Base-by-base conservation (phyloP, 2,888 invertebrate species). In the Mylabris sibirica region DNA sequence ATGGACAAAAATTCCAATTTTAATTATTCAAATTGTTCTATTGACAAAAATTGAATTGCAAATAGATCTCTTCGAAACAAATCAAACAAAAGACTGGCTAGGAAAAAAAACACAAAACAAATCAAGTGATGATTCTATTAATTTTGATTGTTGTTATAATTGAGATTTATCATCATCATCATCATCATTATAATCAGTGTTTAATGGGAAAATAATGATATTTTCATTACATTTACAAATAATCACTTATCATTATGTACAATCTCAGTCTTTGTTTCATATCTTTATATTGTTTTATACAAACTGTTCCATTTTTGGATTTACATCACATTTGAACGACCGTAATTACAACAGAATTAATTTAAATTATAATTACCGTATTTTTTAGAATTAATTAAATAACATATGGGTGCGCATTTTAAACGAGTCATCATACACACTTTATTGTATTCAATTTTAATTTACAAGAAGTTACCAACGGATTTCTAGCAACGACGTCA, bases 121-220 rank as follows among this genome's bases (percentile, higher is more conserved):
- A 38, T 38, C 14, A 12, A 14, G 14, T 8, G 12, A 17, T 17
- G 49, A 53, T 53, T 53, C 20, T 11, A 53, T 53, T 22, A 53
- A 53, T 53, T 44, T 53, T 22, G 22, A 53, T 49, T 49, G n/a
- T 22, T 53, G 49, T 22, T 53, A 8, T 53, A 53, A 53, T 53
- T 53, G 49, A 22, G 49, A 53, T 53, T 53, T 53, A 8, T 53
- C 11, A 53, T 53, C 49, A 22, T 6, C 5, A 30, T 30, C 30
- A 8, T 53, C 11, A 53, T 20, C 49, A 22, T 44, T 44, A 2
- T 44, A 1, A 44, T 53, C 49, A 22, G 11, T 22, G 11, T 53
- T 11, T 53, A 53, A 53, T 53, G 20, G 49, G 22, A 11, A 22
- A 53, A 53, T 53, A 53, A 53, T 44, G 44, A 44, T 44, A 44